Conservation (phyloP, 2,113 vertebrate species). For the Mustelus asterias region DNA sequence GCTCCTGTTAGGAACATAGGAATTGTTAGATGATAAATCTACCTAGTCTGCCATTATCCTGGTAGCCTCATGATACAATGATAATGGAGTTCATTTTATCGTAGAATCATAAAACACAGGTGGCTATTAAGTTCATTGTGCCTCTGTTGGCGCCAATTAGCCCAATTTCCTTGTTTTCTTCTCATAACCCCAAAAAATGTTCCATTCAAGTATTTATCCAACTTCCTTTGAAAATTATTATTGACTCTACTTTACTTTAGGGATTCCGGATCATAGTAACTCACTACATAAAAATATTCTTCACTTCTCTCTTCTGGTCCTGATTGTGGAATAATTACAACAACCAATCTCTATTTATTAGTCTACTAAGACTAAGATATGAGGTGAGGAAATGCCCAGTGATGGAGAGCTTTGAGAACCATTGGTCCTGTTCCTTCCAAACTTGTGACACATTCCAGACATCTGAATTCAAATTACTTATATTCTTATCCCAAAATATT, state of each 20-base stretch:
- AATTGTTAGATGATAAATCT: background rate
- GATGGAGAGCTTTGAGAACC: background rate
- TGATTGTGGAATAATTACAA: background rate
- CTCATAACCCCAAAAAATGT: background rate
- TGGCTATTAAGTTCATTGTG: background rate
- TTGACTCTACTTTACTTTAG: background rate
- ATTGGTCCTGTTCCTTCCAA: background rate
- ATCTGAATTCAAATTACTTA: background rate
- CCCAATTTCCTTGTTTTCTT: background rate
- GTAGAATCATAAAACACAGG: background rate
- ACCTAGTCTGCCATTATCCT: background rate
- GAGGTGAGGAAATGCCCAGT: background rate
- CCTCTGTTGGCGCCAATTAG: background rate
- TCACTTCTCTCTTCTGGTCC: background rate
- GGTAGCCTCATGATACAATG: background rate
- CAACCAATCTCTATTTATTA: background rate
- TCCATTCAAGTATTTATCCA: background rate
- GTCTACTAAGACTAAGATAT: background rate
- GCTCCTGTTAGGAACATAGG: background rate
- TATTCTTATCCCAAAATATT: background rate
- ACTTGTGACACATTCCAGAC: background rate
- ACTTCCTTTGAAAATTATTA: background rate
- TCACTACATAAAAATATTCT: background rate
- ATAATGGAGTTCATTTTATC: background rate
- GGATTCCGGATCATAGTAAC: background rate